Evolutionary conservation across 23 tunicate species (phyloP), one percentile per base, ranked within the genome.

Genomic region (Phallusia fumigata): DNA sequence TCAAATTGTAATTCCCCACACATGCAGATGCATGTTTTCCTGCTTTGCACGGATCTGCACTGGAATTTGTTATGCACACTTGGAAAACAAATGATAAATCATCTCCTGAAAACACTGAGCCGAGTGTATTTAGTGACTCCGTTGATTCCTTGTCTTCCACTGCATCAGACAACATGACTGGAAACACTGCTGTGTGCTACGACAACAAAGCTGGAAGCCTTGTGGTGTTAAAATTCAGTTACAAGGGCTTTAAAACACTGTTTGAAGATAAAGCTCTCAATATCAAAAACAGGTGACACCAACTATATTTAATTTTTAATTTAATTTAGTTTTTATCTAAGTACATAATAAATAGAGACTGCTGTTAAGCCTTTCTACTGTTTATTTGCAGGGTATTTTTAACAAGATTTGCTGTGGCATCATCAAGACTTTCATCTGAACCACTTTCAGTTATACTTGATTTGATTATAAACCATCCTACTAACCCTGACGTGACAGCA

Each of bases 341-440:
- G n/a, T n/a, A n/a, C n/a, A n/a, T n/a, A n/a, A n/a, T n/a, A n/a
- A n/a, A n/a, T n/a, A n/a, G n/a, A n/a, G n/a, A n/a, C n/a, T n/a
- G n/a, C n/a, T n/a, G n/a, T n/a, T n/a, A n/a, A n/a, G n/a, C n/a
- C n/a, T n/a, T n/a, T 45, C 3, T 32, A 31, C 5, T 32, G 52
- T 13, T 80, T 80, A 8, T 80, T 52, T 53, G 12, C 79, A 85
- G 88, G 50, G 78, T 85, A 30, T 85, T 85, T 65, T 50, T 85
- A 10, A 85, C 88, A 19, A 40, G 88, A 32, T 81, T 64, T 75
- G 78, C 83, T 30, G 83, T 85, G 16, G 53, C 53, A 47, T 53
- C 65, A 36, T 45, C 88, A 16, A 78, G 65, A 72, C 53, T 33
- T 75, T 64, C 64, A 35, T 44, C 65, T 58, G 31, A 28, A 16